A percentile compares a stretch with the other conserved stretches of the same genome.
phyloP scores from a whole-genome alignment of 2,888 invertebrate species.

The Lymantria dispar region DNA sequence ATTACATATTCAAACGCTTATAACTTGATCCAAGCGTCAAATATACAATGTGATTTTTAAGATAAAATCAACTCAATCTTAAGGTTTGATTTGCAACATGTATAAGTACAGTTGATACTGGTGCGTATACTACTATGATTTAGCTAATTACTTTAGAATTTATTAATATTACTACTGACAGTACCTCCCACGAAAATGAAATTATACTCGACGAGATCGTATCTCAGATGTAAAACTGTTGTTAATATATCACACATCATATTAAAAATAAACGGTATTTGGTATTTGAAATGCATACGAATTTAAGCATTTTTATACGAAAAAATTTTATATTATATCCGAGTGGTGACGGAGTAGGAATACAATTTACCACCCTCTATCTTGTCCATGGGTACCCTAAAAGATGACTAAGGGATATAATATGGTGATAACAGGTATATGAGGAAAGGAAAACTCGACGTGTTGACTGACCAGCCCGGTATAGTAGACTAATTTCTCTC shows the following conservation, averaged over 20 bases:
- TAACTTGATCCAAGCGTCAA: conserved; percentile 44
- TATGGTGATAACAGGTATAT: too few species aligned
- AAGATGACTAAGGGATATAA: too few species aligned
- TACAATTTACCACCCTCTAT: too few species aligned
- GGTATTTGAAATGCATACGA: not conserved
- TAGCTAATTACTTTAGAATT: conserved; percentile 59
- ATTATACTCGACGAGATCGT: conserved; percentile 9
- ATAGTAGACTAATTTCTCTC: too few species aligned
- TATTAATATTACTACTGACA: conserved; percentile 45
- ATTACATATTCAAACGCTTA: conserved; percentile 7
- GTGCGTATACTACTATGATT: conserved; percentile 29
- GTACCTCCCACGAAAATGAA: conserved; percentile 17
- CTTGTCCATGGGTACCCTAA: too few species aligned
- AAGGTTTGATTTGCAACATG: conserved; percentile 71
- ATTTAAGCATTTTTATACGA: too few species aligned
- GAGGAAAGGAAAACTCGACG: too few species aligned
- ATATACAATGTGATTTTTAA: conserved; percentile 69
- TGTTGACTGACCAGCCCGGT: too few species aligned
- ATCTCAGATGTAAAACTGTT: conserved; percentile 1
- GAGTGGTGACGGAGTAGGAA: too few species aligned
- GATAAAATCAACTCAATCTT: conserved; percentile 67
- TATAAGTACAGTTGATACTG: conserved; percentile 35
- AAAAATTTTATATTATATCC: too few species aligned
- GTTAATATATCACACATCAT: not conserved
- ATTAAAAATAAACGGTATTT: not conserved